Conservation (phyloP, 1,140 invertebrate genomes). For the Heliconius himera region DNA sequence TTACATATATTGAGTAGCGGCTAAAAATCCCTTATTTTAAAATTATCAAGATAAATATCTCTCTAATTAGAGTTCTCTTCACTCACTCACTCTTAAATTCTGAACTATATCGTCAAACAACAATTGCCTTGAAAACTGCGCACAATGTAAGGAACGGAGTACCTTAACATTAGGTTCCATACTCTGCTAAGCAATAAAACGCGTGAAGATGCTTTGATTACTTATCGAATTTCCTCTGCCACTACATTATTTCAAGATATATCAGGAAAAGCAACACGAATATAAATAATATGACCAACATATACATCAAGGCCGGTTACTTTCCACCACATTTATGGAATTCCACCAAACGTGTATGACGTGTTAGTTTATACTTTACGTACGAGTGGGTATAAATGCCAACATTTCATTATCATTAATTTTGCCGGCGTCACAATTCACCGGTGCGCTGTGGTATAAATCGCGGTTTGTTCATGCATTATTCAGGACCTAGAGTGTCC, state of each 20-base stretch:
- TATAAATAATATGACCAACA: background rate
- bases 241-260: background rate
- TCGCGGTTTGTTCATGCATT: constrained; percentile 59
- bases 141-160: too few relatives aligned
- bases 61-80: too few relatives aligned
- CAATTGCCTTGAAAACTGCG: too few relatives aligned
- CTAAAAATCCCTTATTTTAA: too few relatives aligned
- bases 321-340: constrained; percentile 12
- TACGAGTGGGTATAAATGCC: constrained; percentile 34
- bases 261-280: background rate
- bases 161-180: background rate
- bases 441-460: constrained; percentile 47
- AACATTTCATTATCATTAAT: constrained; percentile 51
- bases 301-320: background rate
- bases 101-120: too few relatives aligned
- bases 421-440: constrained; percentile 45
- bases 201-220: too few relatives aligned
- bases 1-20: too few relatives aligned
- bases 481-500: constrained; percentile 61
- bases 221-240: background rate
- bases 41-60: too few relatives aligned
- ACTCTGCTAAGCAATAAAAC: too few relatives aligned
- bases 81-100: too few relatives aligned
- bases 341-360: constrained; percentile 35
- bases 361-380: constrained; percentile 38